phyloP scores from a whole-genome alignment of 2,888 invertebrate species.

The Zele albiditarsus region DNA sequence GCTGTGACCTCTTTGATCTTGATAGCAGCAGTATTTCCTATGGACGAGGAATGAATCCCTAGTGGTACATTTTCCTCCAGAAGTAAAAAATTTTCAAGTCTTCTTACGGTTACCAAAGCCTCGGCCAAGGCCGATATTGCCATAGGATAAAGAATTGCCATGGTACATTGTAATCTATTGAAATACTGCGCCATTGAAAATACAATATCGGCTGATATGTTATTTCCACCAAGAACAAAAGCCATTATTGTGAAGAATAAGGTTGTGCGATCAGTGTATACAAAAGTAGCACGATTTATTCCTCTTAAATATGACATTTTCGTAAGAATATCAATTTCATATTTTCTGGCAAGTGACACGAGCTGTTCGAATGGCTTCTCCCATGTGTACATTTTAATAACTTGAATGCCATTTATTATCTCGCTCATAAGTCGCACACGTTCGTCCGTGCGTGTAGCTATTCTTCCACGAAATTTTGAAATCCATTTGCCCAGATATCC shows the following conservation, averaged over 20 bases:
- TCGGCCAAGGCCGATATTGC: conserved; percentile 79
- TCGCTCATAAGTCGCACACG: conserved; percentile 87
- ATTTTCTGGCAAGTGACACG: conserved; percentile 81
- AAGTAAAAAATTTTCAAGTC: conserved; percentile 77
- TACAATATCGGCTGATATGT: conserved; percentile 78
- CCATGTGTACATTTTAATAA: conserved; percentile 92
- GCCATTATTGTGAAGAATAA: conserved; percentile 87
- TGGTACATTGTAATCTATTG: conserved; percentile 81
- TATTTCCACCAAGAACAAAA: conserved; percentile 79
- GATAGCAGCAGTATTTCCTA: conserved; percentile 31
- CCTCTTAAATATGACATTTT: conserved; percentile 80
- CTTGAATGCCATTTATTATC: conserved; percentile 84
- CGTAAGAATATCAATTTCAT: conserved; percentile 81
- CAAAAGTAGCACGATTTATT: conserved; percentile 78
- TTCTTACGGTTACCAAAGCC: conserved; percentile 77
- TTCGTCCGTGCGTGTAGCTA: conserved; percentile 78
- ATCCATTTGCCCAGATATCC: conserved; percentile 74
- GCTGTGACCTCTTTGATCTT: conserved; percentile 72
- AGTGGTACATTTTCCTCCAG: conserved; percentile 75
- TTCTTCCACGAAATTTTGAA: conserved; percentile 72
- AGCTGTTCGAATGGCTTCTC: conserved; percentile 84
- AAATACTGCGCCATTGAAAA: conserved; percentile 87
- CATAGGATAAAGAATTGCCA: conserved; percentile 79
- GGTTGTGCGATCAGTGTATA: conserved; percentile 90
- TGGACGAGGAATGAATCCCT: conserved; percentile 34